Percentiles rank a stretch among this genome's conserved stretches.
Conservation (phyloP, 2,113 vertebrate genomes). For the Oryctolagus cuniculus region mOryCun1.1 NC_091440.1:12352501-12353000, state of each 20-base stretch:
- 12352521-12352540: background rate
- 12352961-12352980: background rate
- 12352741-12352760: background rate
- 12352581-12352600: background rate
- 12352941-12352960: background rate
- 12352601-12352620: slow-evolving; percentile 1
- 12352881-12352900: background rate
- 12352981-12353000: background rate
- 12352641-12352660: too few relatives aligned
- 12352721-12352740: background rate
- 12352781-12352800: background rate
- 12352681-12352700: background rate
- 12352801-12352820: background rate
- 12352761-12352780: background rate
- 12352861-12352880: background rate
- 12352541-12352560: background rate
- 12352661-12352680: background rate
- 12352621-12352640: background rate
- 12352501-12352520: background rate
- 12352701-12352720: background rate
- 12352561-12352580: background rate
- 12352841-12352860: background rate
- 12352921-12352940: background rate
- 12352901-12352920: background rate
- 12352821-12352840: background rate